Evolutionary conservation across 2,797 vertebrate species (phyloP).

Genomic region (Onychomys torridus): DNA sequence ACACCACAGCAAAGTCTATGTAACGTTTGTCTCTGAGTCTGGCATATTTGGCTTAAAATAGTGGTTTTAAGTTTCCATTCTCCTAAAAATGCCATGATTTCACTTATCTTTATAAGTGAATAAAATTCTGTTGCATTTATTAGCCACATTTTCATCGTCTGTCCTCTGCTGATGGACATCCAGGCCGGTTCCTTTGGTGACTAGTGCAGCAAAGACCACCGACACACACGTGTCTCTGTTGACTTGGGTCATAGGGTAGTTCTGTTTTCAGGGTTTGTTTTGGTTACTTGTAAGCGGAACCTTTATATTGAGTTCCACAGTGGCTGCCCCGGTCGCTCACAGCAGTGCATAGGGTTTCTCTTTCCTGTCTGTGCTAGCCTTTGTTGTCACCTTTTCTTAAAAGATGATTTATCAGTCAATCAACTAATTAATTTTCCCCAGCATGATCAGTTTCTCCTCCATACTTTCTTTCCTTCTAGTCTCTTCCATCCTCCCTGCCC

Average conservation of each 20-base stretch:
- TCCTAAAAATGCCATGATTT: neutral
- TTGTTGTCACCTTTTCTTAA: neutral
- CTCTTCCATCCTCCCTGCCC: too few species aligned
- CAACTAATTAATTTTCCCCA: too few species aligned
- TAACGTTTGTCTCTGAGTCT: neutral
- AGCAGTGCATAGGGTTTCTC: neutral
- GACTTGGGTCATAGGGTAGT: neutral
- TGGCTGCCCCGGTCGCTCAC: neutral
- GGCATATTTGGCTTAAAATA: neutral
- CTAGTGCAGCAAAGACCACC: accelerated
- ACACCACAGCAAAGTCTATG: neutral
- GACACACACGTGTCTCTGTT: neutral
- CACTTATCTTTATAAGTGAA: neutral
- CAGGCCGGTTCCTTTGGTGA: too few species aligned
- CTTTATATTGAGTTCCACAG: neutral
- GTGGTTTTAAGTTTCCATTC: neutral
- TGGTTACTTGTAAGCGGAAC: neutral
- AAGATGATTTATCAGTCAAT: too few species aligned
- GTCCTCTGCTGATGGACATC: neutral
- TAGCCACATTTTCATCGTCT: neutral
- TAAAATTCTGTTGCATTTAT: neutral
- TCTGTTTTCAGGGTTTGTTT: neutral
- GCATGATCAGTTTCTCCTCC: too few species aligned
- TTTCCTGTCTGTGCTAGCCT: neutral
- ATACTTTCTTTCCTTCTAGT: too few species aligned